phyloP scores from a whole-genome alignment of 2,113 vertebrate species.

The Mastomys coucha region DNA sequence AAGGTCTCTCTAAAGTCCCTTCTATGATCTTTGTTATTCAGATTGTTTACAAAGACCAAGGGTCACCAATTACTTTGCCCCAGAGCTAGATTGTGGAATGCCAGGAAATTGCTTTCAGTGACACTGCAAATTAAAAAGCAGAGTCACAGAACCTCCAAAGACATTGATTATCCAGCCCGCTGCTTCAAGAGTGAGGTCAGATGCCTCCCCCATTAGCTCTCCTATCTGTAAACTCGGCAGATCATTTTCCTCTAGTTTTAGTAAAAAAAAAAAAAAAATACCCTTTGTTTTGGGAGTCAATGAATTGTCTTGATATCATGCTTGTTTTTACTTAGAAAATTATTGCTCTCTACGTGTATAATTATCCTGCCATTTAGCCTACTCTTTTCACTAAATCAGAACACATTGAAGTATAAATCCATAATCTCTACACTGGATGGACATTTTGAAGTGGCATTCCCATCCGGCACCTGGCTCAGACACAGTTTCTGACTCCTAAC shows the following conservation, averaged over 20 bases:
- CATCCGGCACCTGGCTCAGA: not conserved
- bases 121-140: slow-evolving; percentile 81
- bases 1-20: slow-evolving; percentile 60
- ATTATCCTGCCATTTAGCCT: not conserved
- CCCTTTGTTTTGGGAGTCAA: slow-evolving; percentile 41
- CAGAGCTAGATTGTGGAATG: slow-evolving; percentile 76
- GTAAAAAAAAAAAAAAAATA: slow-evolving; percentile 34
- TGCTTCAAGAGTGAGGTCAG: slow-evolving; percentile 54
- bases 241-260: slow-evolving; percentile 1
- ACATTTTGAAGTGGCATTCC: slow-evolving; percentile 26
- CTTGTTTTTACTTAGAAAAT: slow-evolving; percentile 55
- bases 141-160: slow-evolving; percentile 76
- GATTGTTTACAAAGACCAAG: slow-evolving; percentile 79
- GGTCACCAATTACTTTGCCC: slow-evolving; percentile 84
- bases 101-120: slow-evolving; percentile 82
- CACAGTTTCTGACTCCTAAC: not conserved
- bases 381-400: slow-evolving; percentile 20
- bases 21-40: slow-evolving; percentile 79
- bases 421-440: slow-evolving; percentile 38
- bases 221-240: slow-evolving; percentile 15
- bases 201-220: not conserved
- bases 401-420: slow-evolving; percentile 38
- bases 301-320: not conserved
- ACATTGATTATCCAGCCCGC: slow-evolving; percentile 69
- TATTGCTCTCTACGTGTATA: not conserved